Percentiles rank a stretch among this genome's conserved stretches.
phyloP scores from a whole-genome alignment of 1,140 invertebrate genomes.

The Nasonia vitripennis region DNA sequence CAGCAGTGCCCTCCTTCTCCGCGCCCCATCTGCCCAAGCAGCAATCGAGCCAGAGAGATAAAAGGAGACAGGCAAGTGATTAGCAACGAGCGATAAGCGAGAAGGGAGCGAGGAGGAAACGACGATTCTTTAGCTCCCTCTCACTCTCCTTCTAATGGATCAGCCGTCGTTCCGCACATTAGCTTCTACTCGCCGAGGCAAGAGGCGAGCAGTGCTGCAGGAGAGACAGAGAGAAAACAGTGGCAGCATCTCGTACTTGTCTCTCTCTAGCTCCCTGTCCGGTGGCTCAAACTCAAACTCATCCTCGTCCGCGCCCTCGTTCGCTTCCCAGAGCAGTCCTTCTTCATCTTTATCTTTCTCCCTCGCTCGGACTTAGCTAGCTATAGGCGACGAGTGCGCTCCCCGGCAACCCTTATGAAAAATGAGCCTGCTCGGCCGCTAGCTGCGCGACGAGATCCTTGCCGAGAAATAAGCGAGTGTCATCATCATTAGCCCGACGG shows the following conservation, averaged over 20 bases:
- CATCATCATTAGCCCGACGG: slow-evolving; percentile 69
- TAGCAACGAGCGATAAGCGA: slow-evolving; percentile 18
- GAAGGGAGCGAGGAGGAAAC: slow-evolving; percentile 37
- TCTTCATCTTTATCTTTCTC: slow-evolving; percentile 4
- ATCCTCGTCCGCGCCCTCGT: neutral
- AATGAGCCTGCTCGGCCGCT: slow-evolving; percentile 58
- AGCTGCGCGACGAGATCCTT: slow-evolving; percentile 53
- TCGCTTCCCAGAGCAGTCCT: neutral
- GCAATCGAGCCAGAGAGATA: neutral
- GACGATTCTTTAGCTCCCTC: slow-evolving; percentile 51
- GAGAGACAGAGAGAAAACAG: slow-evolving; percentile 48
- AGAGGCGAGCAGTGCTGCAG: slow-evolving; percentile 39
- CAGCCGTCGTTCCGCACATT: slow-evolving; percentile 72
- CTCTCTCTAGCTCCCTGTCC: slow-evolving; percentile 6
- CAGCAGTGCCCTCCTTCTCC: neutral
- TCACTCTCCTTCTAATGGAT: slow-evolving; percentile 65
- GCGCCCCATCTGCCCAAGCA: neutral
- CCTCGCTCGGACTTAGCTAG: neutral
- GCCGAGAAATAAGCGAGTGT: slow-evolving; percentile 67
- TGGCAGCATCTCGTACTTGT: slow-evolving; percentile 6
- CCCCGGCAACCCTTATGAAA: slow-evolving; percentile 62
- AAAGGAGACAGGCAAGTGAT: slow-evolving; percentile 11
- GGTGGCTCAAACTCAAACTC: slow-evolving; percentile 20
- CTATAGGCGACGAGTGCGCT: neutral
- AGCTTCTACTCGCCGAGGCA: slow-evolving; percentile 62